A percentile compares a stretch with the other conserved stretches of the same genome.
Evolutionary conservation across 1,140 invertebrate genomes (phyloP).

Genomic region (Sycobia sp.): DNA sequence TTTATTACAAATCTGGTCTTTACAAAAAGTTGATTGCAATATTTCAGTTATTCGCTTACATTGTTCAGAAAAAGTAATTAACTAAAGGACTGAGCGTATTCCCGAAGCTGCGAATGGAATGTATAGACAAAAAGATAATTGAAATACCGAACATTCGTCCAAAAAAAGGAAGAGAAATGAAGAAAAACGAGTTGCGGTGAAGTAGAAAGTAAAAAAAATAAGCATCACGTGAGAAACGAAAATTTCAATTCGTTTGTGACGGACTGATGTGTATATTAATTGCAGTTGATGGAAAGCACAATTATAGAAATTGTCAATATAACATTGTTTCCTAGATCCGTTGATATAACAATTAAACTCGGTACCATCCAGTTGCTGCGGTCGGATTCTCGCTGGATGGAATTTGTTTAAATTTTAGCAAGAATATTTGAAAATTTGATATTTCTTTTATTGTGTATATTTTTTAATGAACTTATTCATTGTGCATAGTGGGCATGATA

Average conservation of each 20-base stretch:
- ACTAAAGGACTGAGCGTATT: not conserved
- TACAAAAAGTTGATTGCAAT: no score
- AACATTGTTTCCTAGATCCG: no score
- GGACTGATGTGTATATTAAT: not conserved
- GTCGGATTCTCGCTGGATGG: no score
- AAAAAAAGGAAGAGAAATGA: not conserved
- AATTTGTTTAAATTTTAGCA: no score
- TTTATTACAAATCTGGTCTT: not conserved
- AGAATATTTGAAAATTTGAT: no score
- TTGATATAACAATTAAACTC: no score
- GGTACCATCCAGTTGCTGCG: no score
- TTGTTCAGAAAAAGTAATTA: conserved; percentile 10
- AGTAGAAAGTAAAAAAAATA: not conserved
- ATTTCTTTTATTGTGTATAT: no score
- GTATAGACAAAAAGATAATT: conserved; percentile 3
- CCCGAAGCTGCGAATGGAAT: not conserved
- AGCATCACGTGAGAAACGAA: conserved; percentile 2
- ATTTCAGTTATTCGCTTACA: no score
- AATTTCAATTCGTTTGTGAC: conserved; percentile 12
- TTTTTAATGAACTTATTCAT: no score
- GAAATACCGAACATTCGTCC: not conserved
- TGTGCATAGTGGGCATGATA: no score
- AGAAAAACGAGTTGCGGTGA: not conserved
- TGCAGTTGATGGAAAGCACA: not conserved
- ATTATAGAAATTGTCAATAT: no score